Base-by-base conservation (phyloP, 2,797 vertebrate genomes). In the Petrocephalus schoutedeni region DNA sequence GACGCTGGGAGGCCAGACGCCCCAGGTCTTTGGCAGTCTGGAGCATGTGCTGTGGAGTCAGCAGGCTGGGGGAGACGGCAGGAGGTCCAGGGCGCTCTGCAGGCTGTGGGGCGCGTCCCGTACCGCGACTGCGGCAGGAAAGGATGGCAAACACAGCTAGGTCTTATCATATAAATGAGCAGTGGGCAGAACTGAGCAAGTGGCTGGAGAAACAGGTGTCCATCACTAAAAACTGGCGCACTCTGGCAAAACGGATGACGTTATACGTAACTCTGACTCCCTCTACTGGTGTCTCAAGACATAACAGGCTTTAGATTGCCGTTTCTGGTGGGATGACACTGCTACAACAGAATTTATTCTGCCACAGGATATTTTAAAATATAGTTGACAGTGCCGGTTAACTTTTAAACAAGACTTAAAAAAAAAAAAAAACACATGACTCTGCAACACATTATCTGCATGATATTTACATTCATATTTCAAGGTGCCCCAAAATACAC, bases 1-100 rank as follows among this genome's bases (percentile, higher is more conserved):
- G 90, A 88, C 87, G 93, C 91, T 93, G 91, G 14, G 93, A 93
- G 16, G 93, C 92, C 89, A 93, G 92, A 82, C 92, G 91, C 57
- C 94, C 92, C 91, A 95, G 89, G 86, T 92, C 89, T 83, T 61
- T 92, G 89, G 93, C 93, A 0, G 89, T 88, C 90, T 92, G 91
- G 56, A 94, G 91, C 71, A 94, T 7, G 82, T 90, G 90, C 67
- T 92, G 91, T 16, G 92, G 89, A 86, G 91, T 92, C 88, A 93
- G 89, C 80, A 92, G 87, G 85, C 87, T 87, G 87, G 90, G 89
- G 32, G 89, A 89, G 85, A 89, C 5, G 21, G 74, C 85, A 28
- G 89, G 49, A 14, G 51, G 32, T 21, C 23, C 83, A 1, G 6
- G 45, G 83, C 89, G 83, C 1, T 28, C 41, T 1, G n/a, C 4